phyloP scores from a whole-genome alignment of 64 coral and sea anemone species.

The Porites lutea region DNA sequence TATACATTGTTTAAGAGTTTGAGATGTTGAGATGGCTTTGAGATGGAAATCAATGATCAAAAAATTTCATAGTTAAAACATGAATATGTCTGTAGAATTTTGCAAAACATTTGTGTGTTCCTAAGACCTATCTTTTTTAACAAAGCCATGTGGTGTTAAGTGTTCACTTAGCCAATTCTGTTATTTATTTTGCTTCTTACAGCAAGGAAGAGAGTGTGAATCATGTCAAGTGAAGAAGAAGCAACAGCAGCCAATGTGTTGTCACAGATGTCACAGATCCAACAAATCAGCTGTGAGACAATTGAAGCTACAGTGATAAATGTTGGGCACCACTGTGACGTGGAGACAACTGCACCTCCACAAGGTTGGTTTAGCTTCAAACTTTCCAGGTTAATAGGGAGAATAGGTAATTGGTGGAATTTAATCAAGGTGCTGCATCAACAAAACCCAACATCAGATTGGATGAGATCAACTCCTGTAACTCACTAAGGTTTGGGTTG shows the following conservation, averaged over 20 bases:
- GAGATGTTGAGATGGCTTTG: too few species aligned
- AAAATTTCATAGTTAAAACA: too few species aligned
- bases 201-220: conserved; percentile 1
- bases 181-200: not conserved
- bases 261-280: conserved; percentile 97
- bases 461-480: too few species aligned
- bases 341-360: conserved; percentile 78
- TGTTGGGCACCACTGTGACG: conserved; percentile 99
- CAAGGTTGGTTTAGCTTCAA: conserved; percentile 60
- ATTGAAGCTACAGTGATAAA: conserved; percentile 85
- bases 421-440: too few species aligned
- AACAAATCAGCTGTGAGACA: conserved; percentile 83
- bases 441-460: too few species aligned
- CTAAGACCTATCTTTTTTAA: too few species aligned
- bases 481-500: too few species aligned
- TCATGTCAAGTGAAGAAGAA: conserved; percentile 99
- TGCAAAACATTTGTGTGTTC: too few species aligned
- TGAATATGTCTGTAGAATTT: too few species aligned
- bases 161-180: not conserved
- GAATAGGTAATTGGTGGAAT: too few species aligned
- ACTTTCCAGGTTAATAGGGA: not conserved
- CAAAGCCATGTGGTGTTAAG: not conserved
- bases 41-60: too few species aligned
- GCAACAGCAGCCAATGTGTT: conserved; percentile 97
- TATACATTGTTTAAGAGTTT: too few species aligned